Evolutionary conservation across 2,888 invertebrate species (phyloP).

Genomic region (Lutraria lutraria): DNA sequence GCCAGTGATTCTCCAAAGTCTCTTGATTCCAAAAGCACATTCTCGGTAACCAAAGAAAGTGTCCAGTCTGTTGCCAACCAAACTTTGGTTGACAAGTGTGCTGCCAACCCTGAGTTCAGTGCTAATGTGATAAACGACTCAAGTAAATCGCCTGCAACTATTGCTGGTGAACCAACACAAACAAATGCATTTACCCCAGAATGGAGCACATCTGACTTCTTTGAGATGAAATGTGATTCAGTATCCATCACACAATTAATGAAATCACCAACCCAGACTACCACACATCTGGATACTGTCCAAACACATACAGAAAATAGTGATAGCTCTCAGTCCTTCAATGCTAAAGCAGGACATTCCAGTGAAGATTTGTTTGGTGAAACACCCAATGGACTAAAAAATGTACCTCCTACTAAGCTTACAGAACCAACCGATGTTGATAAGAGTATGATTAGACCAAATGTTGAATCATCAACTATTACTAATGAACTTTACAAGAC

Average conservation of each 20-base stretch:
- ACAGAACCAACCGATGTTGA: background rate
- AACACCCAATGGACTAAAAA: background rate
- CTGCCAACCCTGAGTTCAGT: background rate
- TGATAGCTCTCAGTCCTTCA: background rate
- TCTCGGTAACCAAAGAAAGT: background rate
- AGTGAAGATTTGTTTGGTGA: conserved; percentile 32
- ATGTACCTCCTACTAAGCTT: background rate
- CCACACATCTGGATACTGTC: background rate
- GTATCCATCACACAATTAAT: conserved; percentile 46
- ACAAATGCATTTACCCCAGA: background rate
- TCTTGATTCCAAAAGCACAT: background rate
- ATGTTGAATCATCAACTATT: background rate
- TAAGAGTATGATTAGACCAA: background rate
- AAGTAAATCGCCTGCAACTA: background rate
- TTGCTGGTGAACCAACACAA: background rate
- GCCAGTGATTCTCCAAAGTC: background rate
- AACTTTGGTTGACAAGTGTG: background rate
- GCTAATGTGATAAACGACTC: background rate
- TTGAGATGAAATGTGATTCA: conserved; percentile 29
- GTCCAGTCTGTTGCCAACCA: background rate
- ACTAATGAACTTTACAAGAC: background rate
- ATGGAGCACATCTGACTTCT: background rate
- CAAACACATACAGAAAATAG: background rate
- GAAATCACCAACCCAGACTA: conserved; percentile 18
- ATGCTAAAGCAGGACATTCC: background rate